Conservation (phyloP, 2,888 invertebrate species). For the Caenorhabditis sp. region DNA sequence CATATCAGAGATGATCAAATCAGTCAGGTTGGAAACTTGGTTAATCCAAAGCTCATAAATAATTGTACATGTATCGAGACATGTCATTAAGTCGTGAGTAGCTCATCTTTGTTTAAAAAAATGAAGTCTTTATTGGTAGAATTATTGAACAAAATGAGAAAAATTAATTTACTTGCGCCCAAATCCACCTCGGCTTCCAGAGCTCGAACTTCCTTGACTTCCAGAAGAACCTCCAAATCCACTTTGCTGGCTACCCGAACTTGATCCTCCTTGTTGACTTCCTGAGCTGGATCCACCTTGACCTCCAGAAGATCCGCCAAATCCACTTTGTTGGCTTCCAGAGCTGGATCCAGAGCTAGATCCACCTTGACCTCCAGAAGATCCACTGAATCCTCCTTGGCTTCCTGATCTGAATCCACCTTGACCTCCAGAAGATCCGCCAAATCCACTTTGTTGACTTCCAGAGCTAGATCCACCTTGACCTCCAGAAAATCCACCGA, state of each 20-base stretch:
- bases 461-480: slow-evolving; percentile 11
- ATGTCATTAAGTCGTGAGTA: too few relatives aligned
- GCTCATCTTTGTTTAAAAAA: too few relatives aligned
- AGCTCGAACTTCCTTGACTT: too few relatives aligned
- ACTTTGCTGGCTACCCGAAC: slow-evolving; percentile 8
- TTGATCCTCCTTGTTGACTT: slow-evolving; percentile 15
- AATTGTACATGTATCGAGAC: too few relatives aligned
- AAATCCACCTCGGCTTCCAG: background rate
- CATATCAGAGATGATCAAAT: too few relatives aligned
- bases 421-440: slow-evolving; percentile 2
- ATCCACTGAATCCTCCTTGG: background rate
- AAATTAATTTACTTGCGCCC: background rate
- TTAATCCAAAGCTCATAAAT: too few relatives aligned
- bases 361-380: slow-evolving; percentile 4
- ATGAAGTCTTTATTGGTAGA: slow-evolving; percentile 3
- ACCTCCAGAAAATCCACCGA: slow-evolving; percentile 7
- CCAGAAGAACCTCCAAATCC: slow-evolving; percentile 4
- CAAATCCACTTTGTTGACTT: slow-evolving; percentile 9
- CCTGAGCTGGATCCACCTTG: slow-evolving; percentile 1
- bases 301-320: slow-evolving; percentile 6
- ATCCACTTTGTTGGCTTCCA: slow-evolving; percentile 9
- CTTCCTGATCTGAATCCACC: too few relatives aligned
- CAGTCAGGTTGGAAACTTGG: too few relatives aligned
- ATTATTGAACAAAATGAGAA: too few relatives aligned
- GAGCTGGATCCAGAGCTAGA: slow-evolving; percentile 2